phyloP scores from a whole-genome alignment of 2,797 vertebrate species.

The Heliangelus exortis region DNA sequence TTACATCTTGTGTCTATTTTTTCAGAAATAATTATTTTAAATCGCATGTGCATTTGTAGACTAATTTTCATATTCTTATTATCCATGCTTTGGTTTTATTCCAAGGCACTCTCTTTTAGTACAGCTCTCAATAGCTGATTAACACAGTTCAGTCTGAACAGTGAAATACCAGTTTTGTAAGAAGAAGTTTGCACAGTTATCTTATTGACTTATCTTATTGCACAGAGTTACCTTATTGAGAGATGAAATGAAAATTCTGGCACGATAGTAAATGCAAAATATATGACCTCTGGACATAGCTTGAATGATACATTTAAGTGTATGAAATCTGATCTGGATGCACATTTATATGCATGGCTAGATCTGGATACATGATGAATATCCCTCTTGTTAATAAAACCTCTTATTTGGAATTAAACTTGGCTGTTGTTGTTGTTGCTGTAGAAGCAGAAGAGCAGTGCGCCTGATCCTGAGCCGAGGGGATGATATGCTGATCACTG shows the following conservation, averaged over 20 bases:
- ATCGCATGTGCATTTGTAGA: neutral
- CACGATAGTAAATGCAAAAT: neutral
- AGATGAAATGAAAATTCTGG: neutral
- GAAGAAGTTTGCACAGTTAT: neutral
- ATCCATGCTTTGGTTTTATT: neutral
- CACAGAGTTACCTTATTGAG: too few species aligned
- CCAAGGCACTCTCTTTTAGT: neutral
- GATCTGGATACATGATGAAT: neutral
- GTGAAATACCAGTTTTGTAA: neutral
- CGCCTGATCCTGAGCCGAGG: slow-evolving; percentile 87
- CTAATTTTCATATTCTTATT: neutral
- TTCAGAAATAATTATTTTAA: neutral
- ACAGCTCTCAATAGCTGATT: neutral
- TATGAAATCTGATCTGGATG: neutral
- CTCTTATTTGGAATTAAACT: neutral
- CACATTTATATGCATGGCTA: neutral
- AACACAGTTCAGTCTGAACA: neutral
- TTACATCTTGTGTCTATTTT: neutral
- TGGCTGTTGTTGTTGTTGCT: neutral
- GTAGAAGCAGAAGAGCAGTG: slow-evolving; percentile 84
- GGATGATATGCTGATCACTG: slow-evolving; percentile 91
- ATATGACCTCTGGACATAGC: neutral
- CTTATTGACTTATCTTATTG: too few species aligned
- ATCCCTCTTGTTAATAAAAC: neutral
- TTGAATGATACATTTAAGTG: neutral